These are phyloP conservation scores for human DNA, from an alignment of 2,113 vertebrate genomes.

Conservation along the genomic window GRCh38 chr1:34168501-34169000, in stretches of 20 bases:
- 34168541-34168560: not conserved
- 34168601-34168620: not conserved
- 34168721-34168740: not conserved
- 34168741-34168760: not conserved
- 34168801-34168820: not conserved
- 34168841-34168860: not conserved
- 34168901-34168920: not conserved
- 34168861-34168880: not conserved
- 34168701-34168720: not conserved
- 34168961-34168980: not conserved
- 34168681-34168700: not conserved
- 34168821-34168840: not conserved
- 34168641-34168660: not conserved
- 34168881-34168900: not conserved
- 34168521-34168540: not conserved
- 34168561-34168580: not conserved
- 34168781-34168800: not conserved
- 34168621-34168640: not conserved
- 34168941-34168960: not conserved
- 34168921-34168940: not conserved
- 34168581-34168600: not conserved
- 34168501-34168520: not conserved
- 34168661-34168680: not conserved
- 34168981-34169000: not conserved
- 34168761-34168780: not conserved